phyloP scores from a whole-genome alignment of 2,888 invertebrate genomes.

The Criorhina ranunculi region DNA sequence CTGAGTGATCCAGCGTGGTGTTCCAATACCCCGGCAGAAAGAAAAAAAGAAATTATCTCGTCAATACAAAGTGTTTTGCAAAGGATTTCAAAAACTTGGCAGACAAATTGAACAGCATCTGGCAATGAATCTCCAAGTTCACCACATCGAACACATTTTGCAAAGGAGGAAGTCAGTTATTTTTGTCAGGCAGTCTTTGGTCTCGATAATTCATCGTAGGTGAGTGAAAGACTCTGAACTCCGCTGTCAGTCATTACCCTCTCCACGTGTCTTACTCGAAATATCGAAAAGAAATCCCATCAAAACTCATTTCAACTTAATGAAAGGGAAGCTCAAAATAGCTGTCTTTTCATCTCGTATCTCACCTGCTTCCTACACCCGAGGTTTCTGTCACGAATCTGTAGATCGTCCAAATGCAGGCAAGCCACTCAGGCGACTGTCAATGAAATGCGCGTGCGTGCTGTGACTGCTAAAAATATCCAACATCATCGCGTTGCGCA shows the following conservation, averaged over 20 bases:
- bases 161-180: conserved; percentile 11
- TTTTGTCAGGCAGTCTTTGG: not conserved
- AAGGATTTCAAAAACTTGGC: too few species aligned
- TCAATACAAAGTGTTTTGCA: too few species aligned
- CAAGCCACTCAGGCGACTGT: conserved; percentile 28
- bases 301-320: not conserved
- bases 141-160: not conserved
- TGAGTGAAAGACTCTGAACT: conserved; percentile 16
- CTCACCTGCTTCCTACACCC: conserved; percentile 61
- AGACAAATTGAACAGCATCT: not conserved
- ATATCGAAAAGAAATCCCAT: not conserved
- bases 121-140: not conserved
- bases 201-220: not conserved
- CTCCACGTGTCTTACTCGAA: conserved; percentile 1
- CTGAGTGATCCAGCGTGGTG: too few species aligned
- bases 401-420: conserved; percentile 47
- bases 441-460: conserved; percentile 73
- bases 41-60: too few species aligned
- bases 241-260: not conserved
- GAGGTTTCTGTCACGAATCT: conserved; percentile 33
- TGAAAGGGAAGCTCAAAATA: conserved; percentile 55
- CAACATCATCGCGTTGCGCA: conserved; percentile 3
- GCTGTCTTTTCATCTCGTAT: conserved; percentile 48
- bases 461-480: conserved; percentile 66
- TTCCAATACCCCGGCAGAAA: too few species aligned